Evolutionary conservation across 2,888 invertebrate species (phyloP).

Genomic region (Urechis unicinctus): DNA sequence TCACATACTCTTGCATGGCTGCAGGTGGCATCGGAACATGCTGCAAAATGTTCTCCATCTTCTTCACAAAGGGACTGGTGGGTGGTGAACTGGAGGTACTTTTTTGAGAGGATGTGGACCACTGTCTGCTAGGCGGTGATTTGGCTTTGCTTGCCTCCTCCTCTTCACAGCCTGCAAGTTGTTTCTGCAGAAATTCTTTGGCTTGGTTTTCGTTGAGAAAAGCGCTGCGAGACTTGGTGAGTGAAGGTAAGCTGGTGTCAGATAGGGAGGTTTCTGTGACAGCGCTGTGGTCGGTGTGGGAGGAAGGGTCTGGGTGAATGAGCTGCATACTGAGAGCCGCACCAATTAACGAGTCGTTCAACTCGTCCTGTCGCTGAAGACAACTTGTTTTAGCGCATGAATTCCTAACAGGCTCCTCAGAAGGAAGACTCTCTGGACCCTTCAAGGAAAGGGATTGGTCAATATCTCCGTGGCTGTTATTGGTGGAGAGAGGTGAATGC

Average conservation of each 20-base stretch:
- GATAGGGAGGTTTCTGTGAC: not conserved
- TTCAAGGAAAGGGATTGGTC: too few relatives aligned
- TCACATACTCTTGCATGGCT: slow-evolving; percentile 26
- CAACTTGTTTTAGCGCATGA: too few relatives aligned
- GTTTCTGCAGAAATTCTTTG: slow-evolving; percentile 68
- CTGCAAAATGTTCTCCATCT: slow-evolving; percentile 19
- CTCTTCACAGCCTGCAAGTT: slow-evolving; percentile 37
- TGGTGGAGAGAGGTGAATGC: too few relatives aligned
- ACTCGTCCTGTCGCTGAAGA: too few relatives aligned
- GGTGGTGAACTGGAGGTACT: not conserved
- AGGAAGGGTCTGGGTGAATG: too few relatives aligned
- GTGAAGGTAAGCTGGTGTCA: not conserved
- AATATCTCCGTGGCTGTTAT: too few relatives aligned
- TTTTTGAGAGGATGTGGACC: not conserved
- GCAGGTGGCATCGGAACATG: slow-evolving; percentile 14
- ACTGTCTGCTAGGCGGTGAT: not conserved
- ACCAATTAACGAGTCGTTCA: too few relatives aligned
- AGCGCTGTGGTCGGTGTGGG: not conserved
- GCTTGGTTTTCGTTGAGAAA: slow-evolving; percentile 75
- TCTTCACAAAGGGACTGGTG: slow-evolving; percentile 17
- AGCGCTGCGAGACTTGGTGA: slow-evolving; percentile 10
- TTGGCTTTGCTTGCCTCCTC: not conserved
- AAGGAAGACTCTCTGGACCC: too few relatives aligned
- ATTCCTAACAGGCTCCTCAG: too few relatives aligned
- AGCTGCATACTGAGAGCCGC: not conserved